These are phyloP conservation scores for Cheilosia urbana DNA, from an alignment of 2,888 invertebrate genomes.

Conservation along the genomic window DNA sequence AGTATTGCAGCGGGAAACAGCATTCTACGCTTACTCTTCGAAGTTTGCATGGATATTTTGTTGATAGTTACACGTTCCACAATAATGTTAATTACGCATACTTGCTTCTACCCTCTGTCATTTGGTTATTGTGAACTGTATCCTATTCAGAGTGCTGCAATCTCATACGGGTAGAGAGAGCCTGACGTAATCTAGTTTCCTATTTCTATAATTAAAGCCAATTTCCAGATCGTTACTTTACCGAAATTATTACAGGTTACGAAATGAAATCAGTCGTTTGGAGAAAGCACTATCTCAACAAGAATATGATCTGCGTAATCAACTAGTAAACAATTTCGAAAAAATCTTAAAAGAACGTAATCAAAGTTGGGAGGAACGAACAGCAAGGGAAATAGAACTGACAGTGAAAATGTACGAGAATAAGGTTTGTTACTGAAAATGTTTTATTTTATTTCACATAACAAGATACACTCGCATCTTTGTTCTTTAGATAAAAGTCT, in stretches of 20 bases:
- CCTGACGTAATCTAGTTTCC: background rate
- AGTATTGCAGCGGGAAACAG: background rate
- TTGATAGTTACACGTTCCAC: no score
- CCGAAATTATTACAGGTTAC: slow-evolving; percentile 48
- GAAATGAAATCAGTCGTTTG: slow-evolving; percentile 62
- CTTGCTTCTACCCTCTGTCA: no score
- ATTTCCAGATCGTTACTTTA: no score
- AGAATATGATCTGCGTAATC: slow-evolving; percentile 80
- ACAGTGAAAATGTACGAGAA: slow-evolving; percentile 79
- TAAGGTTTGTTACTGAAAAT: slow-evolving; percentile 75
- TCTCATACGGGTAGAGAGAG: no score
- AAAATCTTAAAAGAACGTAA: slow-evolving; percentile 76
- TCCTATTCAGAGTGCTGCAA: no score
- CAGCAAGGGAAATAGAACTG: slow-evolving; percentile 77
- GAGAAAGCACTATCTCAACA: slow-evolving; percentile 69
- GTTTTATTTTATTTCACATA: background rate
- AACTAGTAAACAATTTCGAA: slow-evolving; percentile 79
- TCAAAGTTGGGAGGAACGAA: slow-evolving; percentile 76
- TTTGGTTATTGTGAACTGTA: no score
- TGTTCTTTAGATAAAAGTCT: slow-evolving; percentile 41
- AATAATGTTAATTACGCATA: no score
- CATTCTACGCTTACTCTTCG: no score
- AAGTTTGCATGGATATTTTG: no score
- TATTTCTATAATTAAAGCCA: background rate
- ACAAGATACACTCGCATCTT: background rate